phyloP scores from a whole-genome alignment of 2,888 invertebrate species.

The Ptycholaimellus sp. region DNA sequence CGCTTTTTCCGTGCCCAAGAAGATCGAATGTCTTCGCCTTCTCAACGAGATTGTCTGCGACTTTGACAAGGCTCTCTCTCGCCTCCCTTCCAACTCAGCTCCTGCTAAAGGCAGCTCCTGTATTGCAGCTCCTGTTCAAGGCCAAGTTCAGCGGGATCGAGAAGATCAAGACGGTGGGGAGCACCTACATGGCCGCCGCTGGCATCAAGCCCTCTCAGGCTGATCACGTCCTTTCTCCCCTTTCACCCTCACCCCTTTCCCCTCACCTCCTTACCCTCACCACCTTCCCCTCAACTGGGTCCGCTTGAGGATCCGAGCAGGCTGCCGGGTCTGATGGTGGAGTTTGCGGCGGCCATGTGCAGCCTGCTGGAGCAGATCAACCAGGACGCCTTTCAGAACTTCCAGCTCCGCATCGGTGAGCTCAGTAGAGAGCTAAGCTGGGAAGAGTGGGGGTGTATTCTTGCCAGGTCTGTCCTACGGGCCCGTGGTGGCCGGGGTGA shows the following conservation, averaged over 20 bases:
- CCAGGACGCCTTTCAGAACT: constrained; percentile 80
- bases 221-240: too few species aligned
- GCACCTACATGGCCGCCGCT: constrained; percentile 90
- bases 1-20: constrained; percentile 83
- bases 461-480: constrained; percentile 54
- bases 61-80: constrained; percentile 52
- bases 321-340: constrained; percentile 67
- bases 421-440: constrained; percentile 6
- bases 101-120: not conserved
- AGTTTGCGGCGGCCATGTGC: constrained; percentile 76
- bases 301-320: too few species aligned
- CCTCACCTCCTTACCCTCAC: too few species aligned
- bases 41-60: constrained; percentile 93
- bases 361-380: constrained; percentile 77
- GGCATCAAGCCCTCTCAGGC: constrained; percentile 38
- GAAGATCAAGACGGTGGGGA: constrained; percentile 92
- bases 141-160: constrained; percentile 85
- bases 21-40: constrained; percentile 68
- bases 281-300: not conserved
- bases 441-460: not conserved
- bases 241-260: too few species aligned
- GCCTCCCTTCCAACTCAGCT: not conserved
- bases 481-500: constrained; percentile 79
- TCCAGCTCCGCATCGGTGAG: constrained; percentile 70
- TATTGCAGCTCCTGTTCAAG: constrained; percentile 50